Percentiles rank a stretch among this genome's conserved stretches.
Conservation (phyloP, 1,140 invertebrate genomes). For the Dolichoris vasculosae region DNA sequence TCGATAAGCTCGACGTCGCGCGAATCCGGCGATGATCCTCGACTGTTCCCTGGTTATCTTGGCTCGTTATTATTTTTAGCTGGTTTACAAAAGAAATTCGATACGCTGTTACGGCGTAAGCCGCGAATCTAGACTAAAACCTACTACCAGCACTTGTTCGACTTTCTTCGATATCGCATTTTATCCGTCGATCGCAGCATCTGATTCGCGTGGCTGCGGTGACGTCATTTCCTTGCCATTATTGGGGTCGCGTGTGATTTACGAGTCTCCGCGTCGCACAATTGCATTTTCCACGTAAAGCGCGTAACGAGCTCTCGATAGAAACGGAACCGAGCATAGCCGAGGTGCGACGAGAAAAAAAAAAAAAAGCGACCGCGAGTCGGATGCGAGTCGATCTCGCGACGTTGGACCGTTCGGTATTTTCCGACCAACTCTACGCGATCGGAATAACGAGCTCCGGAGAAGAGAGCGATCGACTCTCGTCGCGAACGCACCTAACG, state of each 20-base stretch:
- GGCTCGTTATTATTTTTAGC: not conserved
- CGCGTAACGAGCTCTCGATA: not conserved
- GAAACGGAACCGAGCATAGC: not conserved
- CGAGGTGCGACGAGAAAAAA: not conserved
- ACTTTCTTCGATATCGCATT: not conserved
- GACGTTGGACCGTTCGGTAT: not conserved
- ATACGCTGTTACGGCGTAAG: not conserved
- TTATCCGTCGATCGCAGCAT: not conserved
- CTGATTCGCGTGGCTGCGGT: not conserved
- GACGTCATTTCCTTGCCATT: conserved; percentile 5
- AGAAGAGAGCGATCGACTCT: no score
- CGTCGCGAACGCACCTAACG: no score
- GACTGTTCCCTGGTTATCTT: no score
- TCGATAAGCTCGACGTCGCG: no score
- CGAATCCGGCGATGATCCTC: no score
- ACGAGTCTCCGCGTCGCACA: not conserved
- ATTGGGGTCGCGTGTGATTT: conserved; percentile 1
- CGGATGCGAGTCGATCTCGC: not conserved
- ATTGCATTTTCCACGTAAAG: conserved; percentile 9
- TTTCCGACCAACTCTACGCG: no score
- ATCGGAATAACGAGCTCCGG: no score
- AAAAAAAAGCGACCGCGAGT: not conserved
- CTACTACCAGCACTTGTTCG: not conserved
- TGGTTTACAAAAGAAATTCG: not conserved
- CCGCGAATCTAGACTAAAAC: not conserved